Evolutionary conservation across 1,140 invertebrate species (phyloP).

Genomic region (Zaprionus ornatus): DNA sequence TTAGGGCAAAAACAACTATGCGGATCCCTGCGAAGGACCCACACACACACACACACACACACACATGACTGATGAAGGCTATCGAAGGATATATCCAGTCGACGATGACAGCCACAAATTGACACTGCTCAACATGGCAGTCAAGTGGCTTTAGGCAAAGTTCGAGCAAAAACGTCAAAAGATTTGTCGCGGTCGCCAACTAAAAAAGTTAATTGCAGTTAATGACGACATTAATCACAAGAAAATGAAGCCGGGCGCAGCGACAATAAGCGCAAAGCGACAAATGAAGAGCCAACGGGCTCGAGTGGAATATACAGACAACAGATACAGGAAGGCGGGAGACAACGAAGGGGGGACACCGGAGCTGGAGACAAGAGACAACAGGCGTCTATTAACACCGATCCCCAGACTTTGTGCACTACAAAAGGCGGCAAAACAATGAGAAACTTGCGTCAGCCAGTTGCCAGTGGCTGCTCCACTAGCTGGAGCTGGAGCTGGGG

Average conservation of each 20-base stretch:
- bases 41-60: constrained; percentile 14
- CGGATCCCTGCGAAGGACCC: constrained; percentile 31
- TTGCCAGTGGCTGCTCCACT: constrained; percentile 22
- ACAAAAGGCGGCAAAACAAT: constrained; percentile 68
- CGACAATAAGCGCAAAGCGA: constrained; percentile 80
- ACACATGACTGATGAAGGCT: constrained; percentile 67
- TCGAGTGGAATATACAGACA: constrained; percentile 11
- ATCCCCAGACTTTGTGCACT: constrained; percentile 57
- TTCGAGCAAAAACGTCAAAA: constrained; percentile 69
- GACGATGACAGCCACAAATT: constrained; percentile 65
- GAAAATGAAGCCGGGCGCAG: constrained; percentile 78
- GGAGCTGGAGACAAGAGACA: constrained; percentile 32
- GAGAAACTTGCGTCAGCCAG: constrained; percentile 68
- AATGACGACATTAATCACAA: constrained; percentile 83
- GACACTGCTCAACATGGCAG: constrained; percentile 74
- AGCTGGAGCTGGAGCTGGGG: neutral
- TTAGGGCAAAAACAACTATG: constrained; percentile 70
- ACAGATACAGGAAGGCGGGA: neutral
- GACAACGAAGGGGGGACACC: constrained; percentile 5
- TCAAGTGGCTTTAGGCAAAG: constrained; percentile 72
- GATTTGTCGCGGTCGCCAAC: constrained; percentile 71
- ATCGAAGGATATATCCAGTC: constrained; percentile 57
- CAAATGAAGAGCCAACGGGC: constrained; percentile 72
- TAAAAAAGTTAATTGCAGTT: constrained; percentile 83
- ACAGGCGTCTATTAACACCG: constrained; percentile 80